phyloP scores from a whole-genome alignment of 2,797 vertebrate genomes.

The Tokudaia muenninki region DNA sequence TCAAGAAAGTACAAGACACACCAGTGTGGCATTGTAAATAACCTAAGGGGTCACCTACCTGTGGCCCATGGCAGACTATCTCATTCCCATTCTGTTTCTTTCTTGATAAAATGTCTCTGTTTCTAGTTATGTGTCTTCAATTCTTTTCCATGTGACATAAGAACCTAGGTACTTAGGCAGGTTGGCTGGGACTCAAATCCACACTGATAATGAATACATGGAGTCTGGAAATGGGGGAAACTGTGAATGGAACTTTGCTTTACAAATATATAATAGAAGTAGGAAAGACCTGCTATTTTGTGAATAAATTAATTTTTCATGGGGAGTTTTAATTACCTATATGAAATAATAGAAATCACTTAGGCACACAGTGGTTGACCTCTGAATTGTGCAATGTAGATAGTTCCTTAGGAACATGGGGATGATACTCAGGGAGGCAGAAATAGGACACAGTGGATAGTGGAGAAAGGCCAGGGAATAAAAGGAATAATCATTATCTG shows the following conservation, averaged over 20 bases:
- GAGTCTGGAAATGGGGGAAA: neutral
- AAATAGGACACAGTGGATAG: too few relatives aligned
- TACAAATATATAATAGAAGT: neutral
- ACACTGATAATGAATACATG: neutral
- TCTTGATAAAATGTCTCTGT: neutral
- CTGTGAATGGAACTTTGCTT: neutral
- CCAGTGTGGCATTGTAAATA: neutral
- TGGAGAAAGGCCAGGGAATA: neutral
- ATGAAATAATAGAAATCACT: constrained; percentile 27
- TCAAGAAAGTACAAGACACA: neutral
- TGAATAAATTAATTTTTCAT: constrained; percentile 38
- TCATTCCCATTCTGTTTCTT: neutral
- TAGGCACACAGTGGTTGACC: neutral
- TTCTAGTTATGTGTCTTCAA: neutral
- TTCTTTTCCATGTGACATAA: neutral
- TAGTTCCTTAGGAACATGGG: neutral
- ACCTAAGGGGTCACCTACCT: neutral
- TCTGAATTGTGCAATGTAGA: neutral
- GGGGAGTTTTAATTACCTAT: constrained; percentile 52
- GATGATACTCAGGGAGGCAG: too few relatives aligned
- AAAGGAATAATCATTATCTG: neutral
- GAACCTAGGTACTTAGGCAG: neutral
- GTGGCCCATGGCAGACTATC: neutral
- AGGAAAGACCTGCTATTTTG: neutral
- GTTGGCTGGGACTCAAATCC: neutral